Conservation (phyloP, 2,113 vertebrate species). For the Bufo bufo region DNA sequence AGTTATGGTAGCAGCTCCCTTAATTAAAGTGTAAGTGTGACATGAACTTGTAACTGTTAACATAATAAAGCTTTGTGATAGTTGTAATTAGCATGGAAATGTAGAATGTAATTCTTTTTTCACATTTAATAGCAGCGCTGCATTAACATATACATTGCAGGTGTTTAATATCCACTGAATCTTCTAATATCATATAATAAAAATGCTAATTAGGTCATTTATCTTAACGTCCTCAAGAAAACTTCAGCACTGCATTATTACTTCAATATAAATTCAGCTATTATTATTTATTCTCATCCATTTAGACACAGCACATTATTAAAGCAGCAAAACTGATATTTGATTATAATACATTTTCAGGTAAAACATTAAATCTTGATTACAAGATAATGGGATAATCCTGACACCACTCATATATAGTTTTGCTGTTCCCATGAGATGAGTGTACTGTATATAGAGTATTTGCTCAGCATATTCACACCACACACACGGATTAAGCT, state of each 20-base stretch:
- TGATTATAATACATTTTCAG: background rate
- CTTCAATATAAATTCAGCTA: background rate
- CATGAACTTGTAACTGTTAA: conserved; percentile 5
- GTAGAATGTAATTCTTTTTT: conserved; percentile 32
- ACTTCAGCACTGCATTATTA: background rate
- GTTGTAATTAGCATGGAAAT: conserved; percentile 26
- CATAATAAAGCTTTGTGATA: conserved; percentile 46
- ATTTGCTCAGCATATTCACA: too few relatives aligned
- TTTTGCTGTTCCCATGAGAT: too few relatives aligned
- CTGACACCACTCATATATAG: too few relatives aligned
- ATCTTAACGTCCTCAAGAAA: background rate
- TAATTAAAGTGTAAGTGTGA: conserved; percentile 50
- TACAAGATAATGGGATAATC: too few relatives aligned
- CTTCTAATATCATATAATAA: conserved; percentile 21
- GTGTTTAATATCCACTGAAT: conserved; percentile 38
- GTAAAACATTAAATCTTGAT: background rate
- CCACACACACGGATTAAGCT: too few relatives aligned
- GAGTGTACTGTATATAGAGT: too few relatives aligned
- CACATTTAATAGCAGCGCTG: background rate
- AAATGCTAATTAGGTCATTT: conserved; percentile 26
- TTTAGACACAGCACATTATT: background rate
- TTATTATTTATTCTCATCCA: background rate
- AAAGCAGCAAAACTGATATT: background rate
- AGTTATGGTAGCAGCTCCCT: conserved; percentile 40
- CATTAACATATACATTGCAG: conserved; percentile 44